Evolutionary conservation across 2,113 vertebrate species (phyloP), one percentile per base, ranked within the genome.

Genomic region (Pollachius pollachius): DNA sequence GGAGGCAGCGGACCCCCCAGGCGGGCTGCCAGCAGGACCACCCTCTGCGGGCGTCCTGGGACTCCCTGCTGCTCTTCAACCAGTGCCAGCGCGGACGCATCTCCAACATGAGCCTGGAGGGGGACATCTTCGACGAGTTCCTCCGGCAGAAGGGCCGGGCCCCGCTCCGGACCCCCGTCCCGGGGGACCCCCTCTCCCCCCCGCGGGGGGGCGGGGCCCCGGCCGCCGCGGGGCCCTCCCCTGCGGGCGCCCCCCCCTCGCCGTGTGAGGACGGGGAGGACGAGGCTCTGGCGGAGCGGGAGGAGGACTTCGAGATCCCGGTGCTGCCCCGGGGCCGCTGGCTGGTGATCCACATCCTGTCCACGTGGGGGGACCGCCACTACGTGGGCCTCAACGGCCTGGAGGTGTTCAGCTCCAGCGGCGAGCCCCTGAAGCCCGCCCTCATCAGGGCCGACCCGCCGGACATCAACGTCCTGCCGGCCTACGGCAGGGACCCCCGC

Each of bases 291-390:
- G 2, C 65, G 1, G 89, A 91, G 0, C 75, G 85, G 1, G 92
- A 94, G 7, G 92, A 94, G 0, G 93, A 92, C 30, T 99, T 99
- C 66, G 93, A 93, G 84, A 99, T 99, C 85, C 97, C 97, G 0
- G 92, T 97, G 76, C 86, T 99, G 66, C 97, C 97, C 0, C 90
- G 83, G 0, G 97, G 97, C 3, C 94, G 93, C 76, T 92, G 81
- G 69, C 85, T 99, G 80, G 85, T 94, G 52, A 88, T 99, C 18
- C 89, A 94, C 82, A 96, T 99, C 81, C 71, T 67, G 56, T 95
- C 96, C 18, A 99, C 97, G 0, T 99, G 97, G 97, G 97, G 97
- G n/a, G 97, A 99, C 87, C 92, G 96, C 2, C 96, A 97, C 84
- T 99, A 98, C 0, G 95, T 99, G 0, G 97, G 97, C 65, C 95